Base-by-base conservation (phyloP, 2,888 invertebrate genomes). In the Lymantria monacha region DNA sequence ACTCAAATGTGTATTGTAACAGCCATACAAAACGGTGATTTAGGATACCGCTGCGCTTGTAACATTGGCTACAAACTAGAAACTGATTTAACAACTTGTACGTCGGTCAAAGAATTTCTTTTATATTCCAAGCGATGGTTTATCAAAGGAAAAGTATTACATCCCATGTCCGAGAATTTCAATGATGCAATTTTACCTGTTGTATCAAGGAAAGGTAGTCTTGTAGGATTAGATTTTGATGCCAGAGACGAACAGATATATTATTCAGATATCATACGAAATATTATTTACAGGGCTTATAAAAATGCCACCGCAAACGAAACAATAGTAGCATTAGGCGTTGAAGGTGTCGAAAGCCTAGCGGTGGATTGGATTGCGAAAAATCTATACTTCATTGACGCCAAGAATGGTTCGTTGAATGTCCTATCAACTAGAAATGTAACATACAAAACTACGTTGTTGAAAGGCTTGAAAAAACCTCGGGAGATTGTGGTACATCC, bases 401-500 rank as follows among this genome's bases (percentile, higher is more conserved):
- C 97, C 10, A 93, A 98, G 50, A 96, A 98, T 80, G 98, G 98
- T 58, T 98, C 98, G 0, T 88, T 99, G 0, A 98, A 98, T 73
- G 98, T 99, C 0, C 87, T 99, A 3, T 97, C 97, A 30, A 97
- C 98, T 0, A 92, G 96, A 51, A 96, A 98, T 72, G 95, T 97
- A 0, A 95, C 96, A 0, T 95, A 96, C 68, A 93, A 97, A 9
- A 92, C 97, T 66, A 97, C 97, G 0, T 83, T 99, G 37, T 83
- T 98, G 15, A 96, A 95, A 72, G 96, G 97, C 71, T 84, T 99
- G 30, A 98, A 98, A 76, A 93, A 98, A 55, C 99, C 99, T 0
- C 93, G 99, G 69, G 98, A 98, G 7, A 98, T 99, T 54, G 99
- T 98, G 0, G 97, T 99, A 0, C 98, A 99, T 86, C 99, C 99